These are phyloP conservation scores for Fukomys damarensis DNA, from an alignment of 2,113 vertebrate genomes.

Conservation along the genomic window DNA sequence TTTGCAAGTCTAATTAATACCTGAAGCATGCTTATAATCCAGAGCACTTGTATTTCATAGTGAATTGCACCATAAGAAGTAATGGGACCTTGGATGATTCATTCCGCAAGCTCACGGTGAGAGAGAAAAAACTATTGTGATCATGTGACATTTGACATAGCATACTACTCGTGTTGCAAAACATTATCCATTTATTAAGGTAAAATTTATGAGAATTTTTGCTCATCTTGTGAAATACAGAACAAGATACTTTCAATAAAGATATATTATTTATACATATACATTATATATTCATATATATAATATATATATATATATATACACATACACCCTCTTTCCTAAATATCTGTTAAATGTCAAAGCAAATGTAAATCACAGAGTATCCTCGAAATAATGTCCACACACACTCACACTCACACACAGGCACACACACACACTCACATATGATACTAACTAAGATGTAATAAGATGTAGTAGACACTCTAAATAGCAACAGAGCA, in stretches of 20 bases:
- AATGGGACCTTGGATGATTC: neutral
- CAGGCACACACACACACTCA: neutral
- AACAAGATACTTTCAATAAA: neutral
- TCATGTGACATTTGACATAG: neutral
- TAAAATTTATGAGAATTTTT: neutral
- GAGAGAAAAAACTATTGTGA: neutral
- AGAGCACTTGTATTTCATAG: neutral
- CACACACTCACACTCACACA: neutral
- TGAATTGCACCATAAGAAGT: neutral
- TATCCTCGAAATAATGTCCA: neutral
- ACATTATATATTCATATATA: neutral
- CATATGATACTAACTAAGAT: neutral
- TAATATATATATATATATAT: neutral
- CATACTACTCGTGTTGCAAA: neutral
- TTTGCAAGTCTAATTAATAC: neutral
- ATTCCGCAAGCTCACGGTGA: neutral
- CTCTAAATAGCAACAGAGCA: neutral
- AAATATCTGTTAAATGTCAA: neutral
- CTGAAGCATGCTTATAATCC: neutral
- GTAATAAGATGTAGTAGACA: neutral
- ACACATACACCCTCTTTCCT: neutral
- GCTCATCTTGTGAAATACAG: neutral
- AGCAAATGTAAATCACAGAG: neutral
- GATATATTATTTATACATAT: neutral
- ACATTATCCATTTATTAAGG: neutral